Percentiles rank a stretch among this genome's conserved stretches.
Evolutionary conservation across 2,888 invertebrate species (phyloP).

Genomic region (Drosophila paramelanica): DNA sequence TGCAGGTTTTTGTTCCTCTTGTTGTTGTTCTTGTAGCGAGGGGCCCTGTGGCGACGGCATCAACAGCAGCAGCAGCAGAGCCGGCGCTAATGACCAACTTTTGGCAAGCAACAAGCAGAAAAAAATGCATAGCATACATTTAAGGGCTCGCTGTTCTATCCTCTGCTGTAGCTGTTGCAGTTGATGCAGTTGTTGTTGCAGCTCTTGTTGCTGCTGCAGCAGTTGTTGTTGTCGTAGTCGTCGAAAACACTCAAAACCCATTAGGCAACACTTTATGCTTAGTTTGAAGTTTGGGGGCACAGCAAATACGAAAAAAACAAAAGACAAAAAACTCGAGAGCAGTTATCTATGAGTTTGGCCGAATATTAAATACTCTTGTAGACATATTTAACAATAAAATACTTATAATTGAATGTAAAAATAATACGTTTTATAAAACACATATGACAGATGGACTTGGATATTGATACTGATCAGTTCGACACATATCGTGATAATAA

Average conservation of each 20-base stretch:
- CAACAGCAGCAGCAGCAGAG: slow-evolving; percentile 33
- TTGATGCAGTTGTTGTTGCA: slow-evolving; percentile 7
- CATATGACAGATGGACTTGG: no score
- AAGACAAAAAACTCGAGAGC: slow-evolving; percentile 13
- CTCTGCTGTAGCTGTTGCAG: slow-evolving; percentile 24
- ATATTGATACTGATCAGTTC: no score
- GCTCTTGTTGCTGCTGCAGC: slow-evolving; percentile 21
- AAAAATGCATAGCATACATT: slow-evolving; percentile 68
- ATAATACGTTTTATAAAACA: no score
- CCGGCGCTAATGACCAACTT: slow-evolving; percentile 78
- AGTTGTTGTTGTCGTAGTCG: slow-evolving; percentile 58
- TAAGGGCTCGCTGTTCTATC: slow-evolving; percentile 49
- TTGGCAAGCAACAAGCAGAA: slow-evolving; percentile 47
- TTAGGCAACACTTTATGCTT: slow-evolving; percentile 83
- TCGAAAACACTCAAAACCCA: slow-evolving; percentile 83
- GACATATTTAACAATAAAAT: no score
- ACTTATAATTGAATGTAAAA: no score
- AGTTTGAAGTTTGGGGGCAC: slow-evolving; percentile 77
- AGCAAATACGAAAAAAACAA: slow-evolving; percentile 38
- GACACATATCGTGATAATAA: no score
- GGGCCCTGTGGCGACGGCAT: slow-evolving; percentile 32
- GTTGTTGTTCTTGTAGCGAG: slow-evolving; percentile 23
- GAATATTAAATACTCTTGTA: not conserved
- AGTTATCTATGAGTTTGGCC: not conserved
- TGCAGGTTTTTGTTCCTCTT: slow-evolving; percentile 4